Conservation (phyloP, 2,888 invertebrate genomes). For the Augiades crinisus region DNA sequence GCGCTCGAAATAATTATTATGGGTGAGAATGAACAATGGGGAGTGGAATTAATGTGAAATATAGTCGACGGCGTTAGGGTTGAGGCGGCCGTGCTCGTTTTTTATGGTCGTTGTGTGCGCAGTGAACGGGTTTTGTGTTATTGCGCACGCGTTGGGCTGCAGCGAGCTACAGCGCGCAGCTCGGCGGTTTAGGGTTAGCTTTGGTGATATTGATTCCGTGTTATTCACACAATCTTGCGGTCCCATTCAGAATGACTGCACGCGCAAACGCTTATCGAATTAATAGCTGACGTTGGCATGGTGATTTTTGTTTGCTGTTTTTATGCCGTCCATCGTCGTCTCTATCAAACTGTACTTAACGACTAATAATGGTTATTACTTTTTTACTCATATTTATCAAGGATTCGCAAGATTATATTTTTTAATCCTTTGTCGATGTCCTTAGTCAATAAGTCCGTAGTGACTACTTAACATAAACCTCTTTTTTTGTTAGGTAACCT, state of each 20-base stretch:
- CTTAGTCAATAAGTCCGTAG: too few relatives aligned
- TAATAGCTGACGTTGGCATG: constrained; percentile 2
- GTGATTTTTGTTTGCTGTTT: background rate
- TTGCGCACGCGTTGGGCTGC: constrained; percentile 58
- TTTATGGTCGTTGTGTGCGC: constrained; percentile 45
- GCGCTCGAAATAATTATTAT: constrained; percentile 45
- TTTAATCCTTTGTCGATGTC: too few relatives aligned
- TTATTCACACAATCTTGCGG: constrained; percentile 22
- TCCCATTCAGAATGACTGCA: constrained; percentile 7
- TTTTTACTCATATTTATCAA: too few relatives aligned
- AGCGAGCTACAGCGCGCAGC: constrained; percentile 41
- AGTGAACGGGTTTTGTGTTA: constrained; percentile 40
- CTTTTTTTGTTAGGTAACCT: too few relatives aligned
- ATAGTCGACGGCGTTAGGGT: constrained; percentile 44
- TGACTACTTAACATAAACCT: too few relatives aligned
- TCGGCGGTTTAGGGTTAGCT: constrained; percentile 40
- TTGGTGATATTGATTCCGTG: constrained; percentile 41
- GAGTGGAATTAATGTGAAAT: constrained; percentile 55
- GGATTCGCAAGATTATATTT: too few relatives aligned
- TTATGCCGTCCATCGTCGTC: too few relatives aligned
- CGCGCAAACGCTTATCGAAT: constrained; percentile 17
- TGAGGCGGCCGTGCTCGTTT: constrained; percentile 27
- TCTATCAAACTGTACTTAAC: too few relatives aligned
- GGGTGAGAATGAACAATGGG: constrained; percentile 59
- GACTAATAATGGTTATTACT: too few relatives aligned